Evolutionary conservation across 2,888 invertebrate species (phyloP).

Genomic region (Encarsia formosa): DNA sequence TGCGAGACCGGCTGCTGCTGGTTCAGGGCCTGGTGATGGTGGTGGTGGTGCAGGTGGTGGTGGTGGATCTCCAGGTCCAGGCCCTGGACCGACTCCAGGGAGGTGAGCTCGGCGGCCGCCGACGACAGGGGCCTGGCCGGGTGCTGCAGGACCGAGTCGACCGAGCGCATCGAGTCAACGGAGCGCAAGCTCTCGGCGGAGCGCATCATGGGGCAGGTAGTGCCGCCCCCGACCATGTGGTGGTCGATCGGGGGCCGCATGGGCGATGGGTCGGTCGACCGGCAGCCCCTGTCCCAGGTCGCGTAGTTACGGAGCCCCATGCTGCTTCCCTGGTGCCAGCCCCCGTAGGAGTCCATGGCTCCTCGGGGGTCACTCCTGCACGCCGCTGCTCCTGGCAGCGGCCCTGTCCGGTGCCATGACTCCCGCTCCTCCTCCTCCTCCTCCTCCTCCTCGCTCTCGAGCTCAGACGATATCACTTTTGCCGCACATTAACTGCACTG

Average conservation of each 20-base stretch:
- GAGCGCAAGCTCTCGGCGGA: constrained; percentile 47
- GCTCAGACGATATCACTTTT: not conserved
- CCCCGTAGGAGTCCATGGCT: constrained; percentile 29
- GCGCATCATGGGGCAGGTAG: constrained; percentile 33
- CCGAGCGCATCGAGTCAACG: constrained; percentile 48
- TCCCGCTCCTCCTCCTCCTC: not conserved
- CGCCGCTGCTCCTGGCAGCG: constrained; percentile 16
- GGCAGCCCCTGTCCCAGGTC: constrained; percentile 47
- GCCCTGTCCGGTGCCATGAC: constrained; percentile 45
- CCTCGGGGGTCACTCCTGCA: constrained; percentile 33
- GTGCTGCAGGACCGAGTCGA: constrained; percentile 45
- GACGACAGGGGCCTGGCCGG: constrained; percentile 36
- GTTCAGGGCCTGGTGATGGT: constrained; percentile 38
- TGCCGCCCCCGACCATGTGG: constrained; percentile 31
- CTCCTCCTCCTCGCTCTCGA: not conserved
- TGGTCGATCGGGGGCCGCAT: constrained; percentile 39
- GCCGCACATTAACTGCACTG: too few relatives aligned
- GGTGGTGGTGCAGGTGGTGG: too few relatives aligned
- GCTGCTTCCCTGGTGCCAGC: not conserved
- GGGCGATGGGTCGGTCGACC: constrained; percentile 48
- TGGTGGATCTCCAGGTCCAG: not conserved
- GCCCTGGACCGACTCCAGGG: constrained; percentile 5
- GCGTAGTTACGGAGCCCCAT: constrained; percentile 38
- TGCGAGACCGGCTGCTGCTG: constrained; percentile 27
- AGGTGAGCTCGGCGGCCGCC: constrained; percentile 15